Evolutionary conservation across 1,140 invertebrate genomes (phyloP), one percentile per base, ranked within the genome.

Genomic region (Tetramorium simillimum): DNA sequence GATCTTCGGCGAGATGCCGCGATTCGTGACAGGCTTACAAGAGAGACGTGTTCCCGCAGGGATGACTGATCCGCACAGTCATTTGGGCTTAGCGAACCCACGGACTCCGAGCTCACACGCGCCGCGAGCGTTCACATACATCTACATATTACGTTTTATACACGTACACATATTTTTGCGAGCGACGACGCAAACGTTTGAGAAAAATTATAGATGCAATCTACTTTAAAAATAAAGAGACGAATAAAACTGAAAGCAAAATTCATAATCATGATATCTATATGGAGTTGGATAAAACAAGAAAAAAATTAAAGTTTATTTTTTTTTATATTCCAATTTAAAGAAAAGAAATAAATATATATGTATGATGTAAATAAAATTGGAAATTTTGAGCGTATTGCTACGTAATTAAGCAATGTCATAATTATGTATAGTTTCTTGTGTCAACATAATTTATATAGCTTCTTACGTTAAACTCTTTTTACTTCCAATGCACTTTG

Each of bases 1-100:
- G n/a, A 75, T 84, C 18, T 46, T 60, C n/a, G 24, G 24, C n/a
- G 70, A 62, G 24, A 84, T 28, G 80, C 69, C 43, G 62, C 46
- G 53, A 73, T 84, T 84, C 51, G 18, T 40, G 49, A 60, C 37
- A 58, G 10, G 67, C 14, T 58, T 73, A 40, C 49, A n/a, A 81
- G 37, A 70, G n/a, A 69, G 6, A 16, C 10, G 12, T 69, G 33
- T 40, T 69, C 21, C 14, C 40, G 14, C 1, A 49, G 21, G 43
- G 40, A 69, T 69, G 65, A 69, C 40, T 69, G 21, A 69, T 69
- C 65, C 65, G 40, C 40, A 69, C 21, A 69, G 21, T 46, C 65
- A 69, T 49, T 69, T 69, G 40, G 6, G 14, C 24, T 69, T 69
- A 69, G 40, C n/a, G 40, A 69, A 69, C 40, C 40, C 40, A 24